phyloP scores from a whole-genome alignment of 2,888 invertebrate genomes.

The Idaea straminata region DNA sequence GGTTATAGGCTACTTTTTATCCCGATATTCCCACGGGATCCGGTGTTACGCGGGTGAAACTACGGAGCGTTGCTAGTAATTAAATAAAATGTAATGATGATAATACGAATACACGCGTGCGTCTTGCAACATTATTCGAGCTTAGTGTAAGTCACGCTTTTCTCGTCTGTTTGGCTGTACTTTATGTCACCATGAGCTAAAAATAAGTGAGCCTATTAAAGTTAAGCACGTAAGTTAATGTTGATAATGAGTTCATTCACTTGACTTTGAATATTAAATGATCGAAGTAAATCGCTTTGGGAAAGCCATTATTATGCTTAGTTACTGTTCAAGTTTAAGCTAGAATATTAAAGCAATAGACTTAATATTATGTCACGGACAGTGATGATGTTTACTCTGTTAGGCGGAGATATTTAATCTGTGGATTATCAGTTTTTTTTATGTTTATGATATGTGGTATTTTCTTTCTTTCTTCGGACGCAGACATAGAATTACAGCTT shows the following conservation, averaged over 20 bases:
- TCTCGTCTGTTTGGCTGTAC: constrained; percentile 4
- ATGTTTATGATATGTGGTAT: too few relatives aligned
- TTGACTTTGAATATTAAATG: constrained; percentile 24
- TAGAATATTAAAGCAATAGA: neutral
- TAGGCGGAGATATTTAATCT: too few relatives aligned
- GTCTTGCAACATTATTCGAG: neutral
- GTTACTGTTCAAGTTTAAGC: neutral
- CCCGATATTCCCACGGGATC: too few relatives aligned
- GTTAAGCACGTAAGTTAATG: constrained; percentile 23
- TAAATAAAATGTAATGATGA: neutral
- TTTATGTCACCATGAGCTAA: constrained; percentile 12
- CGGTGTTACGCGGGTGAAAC: too few relatives aligned
- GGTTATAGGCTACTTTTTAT: too few relatives aligned
- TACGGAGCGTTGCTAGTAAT: neutral
- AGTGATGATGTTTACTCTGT: too few relatives aligned
- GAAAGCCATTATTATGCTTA: neutral
- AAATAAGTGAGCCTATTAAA: constrained; percentile 22
- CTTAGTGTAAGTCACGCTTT: neutral
- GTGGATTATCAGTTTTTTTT: too few relatives aligned
- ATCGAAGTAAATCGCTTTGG: constrained; percentile 10
- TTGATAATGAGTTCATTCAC: constrained; percentile 44
- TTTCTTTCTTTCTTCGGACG: too few relatives aligned
- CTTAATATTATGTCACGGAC: too few relatives aligned
- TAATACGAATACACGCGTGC: neutral
- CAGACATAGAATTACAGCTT: too few relatives aligned